phyloP scores from a whole-genome alignment of 2,888 invertebrate genomes.

The Theretra japonica region DNA sequence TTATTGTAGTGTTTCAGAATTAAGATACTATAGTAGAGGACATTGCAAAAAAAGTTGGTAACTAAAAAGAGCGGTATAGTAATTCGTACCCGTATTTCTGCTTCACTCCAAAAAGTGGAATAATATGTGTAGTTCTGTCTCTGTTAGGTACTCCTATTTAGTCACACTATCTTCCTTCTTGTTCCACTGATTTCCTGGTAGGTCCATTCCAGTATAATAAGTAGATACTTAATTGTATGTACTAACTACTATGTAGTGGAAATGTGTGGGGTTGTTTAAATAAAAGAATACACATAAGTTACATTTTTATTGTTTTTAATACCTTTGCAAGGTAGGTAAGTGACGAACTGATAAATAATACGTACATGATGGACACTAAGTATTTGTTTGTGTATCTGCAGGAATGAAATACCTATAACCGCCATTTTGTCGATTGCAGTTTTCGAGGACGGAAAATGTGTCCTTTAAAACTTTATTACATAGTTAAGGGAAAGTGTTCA shows the following conservation, averaged over 20 bases:
- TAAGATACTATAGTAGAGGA: too few relatives aligned
- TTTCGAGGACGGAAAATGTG: slow-evolving; percentile 73
- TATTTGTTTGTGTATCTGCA: slow-evolving; percentile 46
- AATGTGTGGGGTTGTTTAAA: slow-evolving; percentile 27
- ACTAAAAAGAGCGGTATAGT: too few relatives aligned
- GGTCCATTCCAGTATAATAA: too few relatives aligned
- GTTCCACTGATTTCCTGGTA: too few relatives aligned
- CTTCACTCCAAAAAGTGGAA: too few relatives aligned
- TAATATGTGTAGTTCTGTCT: too few relatives aligned
- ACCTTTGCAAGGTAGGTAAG: slow-evolving; percentile 79
- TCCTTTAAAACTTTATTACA: slow-evolving; percentile 56
- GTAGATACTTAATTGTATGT: not conserved
- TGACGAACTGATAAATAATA: slow-evolving; percentile 70
- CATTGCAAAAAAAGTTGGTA: too few relatives aligned
- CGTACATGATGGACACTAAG: slow-evolving; percentile 71
- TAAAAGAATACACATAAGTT: slow-evolving; percentile 38
- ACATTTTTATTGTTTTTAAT: slow-evolving; percentile 73
- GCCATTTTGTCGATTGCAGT: slow-evolving; percentile 58
- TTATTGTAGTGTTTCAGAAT: too few relatives aligned
- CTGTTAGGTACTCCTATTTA: too few relatives aligned
- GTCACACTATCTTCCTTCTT: too few relatives aligned
- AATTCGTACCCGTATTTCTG: too few relatives aligned
- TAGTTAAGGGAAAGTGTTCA: slow-evolving; percentile 67
- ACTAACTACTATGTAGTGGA: too few relatives aligned
- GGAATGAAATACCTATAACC: slow-evolving; percentile 51